A percentile compares a stretch with the other conserved stretches of the same genome.
Evolutionary conservation across 1,140 invertebrate genomes (phyloP).

Genomic region (Pogonognathellus flavescens): DNA sequence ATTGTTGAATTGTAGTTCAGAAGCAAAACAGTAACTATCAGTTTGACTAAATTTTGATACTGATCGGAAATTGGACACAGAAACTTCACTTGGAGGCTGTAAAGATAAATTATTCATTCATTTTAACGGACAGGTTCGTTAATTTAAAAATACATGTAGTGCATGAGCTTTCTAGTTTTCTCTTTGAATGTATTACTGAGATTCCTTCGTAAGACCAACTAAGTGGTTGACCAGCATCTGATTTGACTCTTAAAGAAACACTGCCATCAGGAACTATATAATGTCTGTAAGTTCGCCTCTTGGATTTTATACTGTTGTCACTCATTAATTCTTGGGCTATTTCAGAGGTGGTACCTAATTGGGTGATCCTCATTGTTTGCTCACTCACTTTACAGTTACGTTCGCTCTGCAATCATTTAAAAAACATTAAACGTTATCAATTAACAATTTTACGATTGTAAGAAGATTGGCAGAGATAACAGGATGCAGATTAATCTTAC

Average conservation of each 20-base stretch:
- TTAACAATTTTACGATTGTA: not conserved
- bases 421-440: too few species aligned
- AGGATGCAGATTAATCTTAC: not conserved
- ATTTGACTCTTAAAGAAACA: not conserved
- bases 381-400: not conserved
- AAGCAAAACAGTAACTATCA: slow-evolving; percentile 3
- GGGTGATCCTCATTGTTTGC: slow-evolving; percentile 15
- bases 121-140: too few species aligned
- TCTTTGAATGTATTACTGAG: not conserved
- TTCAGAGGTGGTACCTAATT: not conserved
- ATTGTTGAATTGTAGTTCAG: slow-evolving; percentile 8
- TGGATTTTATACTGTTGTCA: not conserved
- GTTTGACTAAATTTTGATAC: not conserved
- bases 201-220: slow-evolving; percentile 32
- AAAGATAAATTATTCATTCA: not conserved
- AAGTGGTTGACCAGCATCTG: slow-evolving; percentile 25
- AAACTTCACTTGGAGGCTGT: not conserved
- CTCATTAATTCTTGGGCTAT: not conserved
- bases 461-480: too few species aligned
- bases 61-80: not conserved
- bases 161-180: not conserved
- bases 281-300: not conserved
- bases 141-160: too few species aligned
- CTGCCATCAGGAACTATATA: slow-evolving; percentile 8
- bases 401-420: not conserved